Conservation (phyloP, 2,888 invertebrate species). For the Sicus ferrugineus region DNA sequence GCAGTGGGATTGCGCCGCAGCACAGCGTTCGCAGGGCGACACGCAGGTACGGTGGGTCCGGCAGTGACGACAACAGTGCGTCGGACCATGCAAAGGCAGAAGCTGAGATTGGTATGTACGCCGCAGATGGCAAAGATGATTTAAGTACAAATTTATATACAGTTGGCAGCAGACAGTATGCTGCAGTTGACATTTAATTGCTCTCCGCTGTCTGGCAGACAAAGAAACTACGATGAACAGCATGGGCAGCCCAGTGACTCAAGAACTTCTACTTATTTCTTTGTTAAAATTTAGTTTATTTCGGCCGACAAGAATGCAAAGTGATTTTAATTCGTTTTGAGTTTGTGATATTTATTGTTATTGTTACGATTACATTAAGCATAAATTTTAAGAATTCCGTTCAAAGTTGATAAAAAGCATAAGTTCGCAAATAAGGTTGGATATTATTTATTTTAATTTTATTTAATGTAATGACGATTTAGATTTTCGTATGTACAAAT, state of each 20-base stretch:
- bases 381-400: too few species aligned
- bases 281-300: neutral
- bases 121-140: constrained; percentile 26
- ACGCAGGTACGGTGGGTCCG: neutral
- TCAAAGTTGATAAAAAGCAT: too few species aligned
- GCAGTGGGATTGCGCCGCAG: neutral
- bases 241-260: neutral
- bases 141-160: constrained; percentile 35
- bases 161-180: constrained; percentile 13
- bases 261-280: neutral
- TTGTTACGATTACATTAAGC: neutral
- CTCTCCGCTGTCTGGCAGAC: neutral
- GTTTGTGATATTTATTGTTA: constrained; percentile 34
- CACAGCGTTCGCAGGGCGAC: neutral
- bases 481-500: too few species aligned
- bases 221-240: neutral
- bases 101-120: neutral
- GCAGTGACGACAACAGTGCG: constrained; percentile 32
- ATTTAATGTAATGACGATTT: too few species aligned
- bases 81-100: constrained; percentile 40
- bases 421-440: too few species aligned
- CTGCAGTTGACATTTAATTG: constrained; percentile 31
- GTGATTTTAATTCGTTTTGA: constrained; percentile 22
- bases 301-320: constrained; percentile 11
- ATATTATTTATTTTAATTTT: too few species aligned